Evolutionary conservation across 1,140 invertebrate genomes (phyloP), one percentile per base, ranked within the genome.

Genomic region (Drosophila persimilis): DNA sequence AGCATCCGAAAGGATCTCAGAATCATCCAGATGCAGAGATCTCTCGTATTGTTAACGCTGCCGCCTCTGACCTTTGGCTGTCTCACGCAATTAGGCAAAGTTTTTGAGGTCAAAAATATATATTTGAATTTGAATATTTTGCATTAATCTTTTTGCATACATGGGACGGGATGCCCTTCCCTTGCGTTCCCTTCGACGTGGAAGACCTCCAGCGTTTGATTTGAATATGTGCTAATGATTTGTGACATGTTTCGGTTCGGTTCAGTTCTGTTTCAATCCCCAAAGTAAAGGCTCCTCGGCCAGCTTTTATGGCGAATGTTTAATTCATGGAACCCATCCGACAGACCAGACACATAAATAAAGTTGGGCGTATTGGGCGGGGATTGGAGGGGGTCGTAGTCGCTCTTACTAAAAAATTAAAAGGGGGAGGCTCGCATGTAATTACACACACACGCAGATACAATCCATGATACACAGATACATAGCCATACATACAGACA

Each of bases 201-300:
- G 24, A 52, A 29, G 35, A 51, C 53, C 51, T 26, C 44, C 66
- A 11, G 26, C 15, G 66, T 7, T 69, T 31, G 63, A 84, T 88
- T 88, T 88, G 83, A 88, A 88, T 88, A 88, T 73, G 83, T 88
- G 83, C 83, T 88, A 88, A 88, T 88, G 83, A 88, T 88, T 89
- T 76, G 84, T 79, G 83, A 88, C 83, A 88, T 83, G 79, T 66
- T 78, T 53, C 58, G 39, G 48, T 51, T 53, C 58, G 29, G 47
- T 51, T 52, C 55, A 46, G 15, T 57, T 59, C 44, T 43, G 35
- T 39, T n/a, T n/a, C 54, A 39, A 9, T 20, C 15, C 46, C 39
- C 53, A 39, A 51, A n/a, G 52, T 15, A 46, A 50, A 70, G 56
- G 75, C 80, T 84, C 73, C 13, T 39, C 11, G 11, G 35, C 11